phyloP scores from a whole-genome alignment of 2,113 vertebrate species.

The Thalassoma bifasciatum region DNA sequence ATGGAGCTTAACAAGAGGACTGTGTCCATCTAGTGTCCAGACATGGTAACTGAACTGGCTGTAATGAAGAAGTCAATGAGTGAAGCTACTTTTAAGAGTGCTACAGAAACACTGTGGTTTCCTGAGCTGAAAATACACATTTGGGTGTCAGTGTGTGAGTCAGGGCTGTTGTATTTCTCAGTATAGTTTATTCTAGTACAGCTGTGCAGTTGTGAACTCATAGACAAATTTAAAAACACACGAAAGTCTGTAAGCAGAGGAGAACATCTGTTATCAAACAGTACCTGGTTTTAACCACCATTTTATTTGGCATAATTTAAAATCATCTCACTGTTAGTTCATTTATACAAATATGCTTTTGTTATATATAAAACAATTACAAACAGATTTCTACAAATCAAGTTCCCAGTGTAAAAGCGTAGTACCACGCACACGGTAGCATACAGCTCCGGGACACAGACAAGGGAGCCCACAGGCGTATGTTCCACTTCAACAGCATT shows the following conservation, averaged over 20 bases:
- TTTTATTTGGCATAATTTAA: slow-evolving; percentile 89
- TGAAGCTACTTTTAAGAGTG: background rate
- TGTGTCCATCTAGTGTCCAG: slow-evolving; percentile 77
- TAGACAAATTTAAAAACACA: no score
- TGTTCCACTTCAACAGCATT: slow-evolving; percentile 74
- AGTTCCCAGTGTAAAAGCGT: slow-evolving; percentile 91
- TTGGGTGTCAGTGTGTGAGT: slow-evolving; percentile 2
- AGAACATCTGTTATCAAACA: background rate
- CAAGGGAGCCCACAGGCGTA: slow-evolving; percentile 70
- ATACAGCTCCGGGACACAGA: slow-evolving; percentile 74
- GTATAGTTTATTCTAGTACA: background rate
- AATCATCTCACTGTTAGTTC: slow-evolving; percentile 87
- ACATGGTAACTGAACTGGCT: slow-evolving; percentile 46
- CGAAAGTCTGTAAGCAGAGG: background rate
- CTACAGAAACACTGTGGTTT: slow-evolving; percentile 42
- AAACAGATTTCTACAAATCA: slow-evolving; percentile 84
- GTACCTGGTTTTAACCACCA: slow-evolving; percentile 68
- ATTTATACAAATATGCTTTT: slow-evolving; percentile 87
- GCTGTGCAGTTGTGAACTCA: background rate
- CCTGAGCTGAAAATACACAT: slow-evolving; percentile 32
- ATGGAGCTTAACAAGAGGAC: slow-evolving; percentile 17
- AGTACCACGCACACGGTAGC: slow-evolving; percentile 86
- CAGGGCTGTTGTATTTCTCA: background rate
- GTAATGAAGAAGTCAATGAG: background rate
- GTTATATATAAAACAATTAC: slow-evolving; percentile 85